Evolutionary conservation across 1,140 invertebrate genomes (phyloP), one percentile per base, ranked within the genome.

Genomic region (Brachionus manjavacas): DNA sequence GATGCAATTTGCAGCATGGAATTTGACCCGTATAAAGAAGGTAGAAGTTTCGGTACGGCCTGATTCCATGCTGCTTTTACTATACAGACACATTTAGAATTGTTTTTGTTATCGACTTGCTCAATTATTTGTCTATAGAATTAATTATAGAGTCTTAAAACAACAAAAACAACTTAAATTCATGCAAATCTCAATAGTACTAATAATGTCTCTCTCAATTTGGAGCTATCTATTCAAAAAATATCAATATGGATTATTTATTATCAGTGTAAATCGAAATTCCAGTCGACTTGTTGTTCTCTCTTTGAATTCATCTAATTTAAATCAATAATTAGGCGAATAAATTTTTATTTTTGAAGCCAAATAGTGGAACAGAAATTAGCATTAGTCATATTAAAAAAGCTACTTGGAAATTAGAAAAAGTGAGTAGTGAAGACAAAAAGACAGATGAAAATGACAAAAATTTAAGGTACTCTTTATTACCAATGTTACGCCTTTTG

Each of bases 51-150:
- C 7, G 52, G n/a, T 60, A 20, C 9, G 2, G 52, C 52, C 9
- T 41, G 7, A 72, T 72, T 72, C 35, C 68, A 72, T 72, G 68
- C 68, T 72, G 68, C n/a, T 41, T 72, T 72, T 41, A 20, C 68
- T 72, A 41, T 72, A 43, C 68, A 72, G 39, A 72, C 68, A 72
- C 68, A 72, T 72, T 72, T 41, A 20, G 35, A 39, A 12, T 68
- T 68, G 31, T 31, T 68, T 68, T 41, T 39, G n/a, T 72, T 72
- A 41, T 72, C n/a, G 31, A 20, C 68, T 72, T 72, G 68, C 46
- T 72, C 31, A 39, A 72, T 72, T 72, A 72, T 35, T 72, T 72
- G 68, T 72, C 68, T 72, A 72, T 72, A 72, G 68, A 72, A 72
- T 72, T 72, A 72, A 72, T 72, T 72, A 72, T 41, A 72, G 12